Evolutionary conservation across 2,113 vertebrate species (phyloP).

Genomic region (Arothron firmamentum): DNA sequence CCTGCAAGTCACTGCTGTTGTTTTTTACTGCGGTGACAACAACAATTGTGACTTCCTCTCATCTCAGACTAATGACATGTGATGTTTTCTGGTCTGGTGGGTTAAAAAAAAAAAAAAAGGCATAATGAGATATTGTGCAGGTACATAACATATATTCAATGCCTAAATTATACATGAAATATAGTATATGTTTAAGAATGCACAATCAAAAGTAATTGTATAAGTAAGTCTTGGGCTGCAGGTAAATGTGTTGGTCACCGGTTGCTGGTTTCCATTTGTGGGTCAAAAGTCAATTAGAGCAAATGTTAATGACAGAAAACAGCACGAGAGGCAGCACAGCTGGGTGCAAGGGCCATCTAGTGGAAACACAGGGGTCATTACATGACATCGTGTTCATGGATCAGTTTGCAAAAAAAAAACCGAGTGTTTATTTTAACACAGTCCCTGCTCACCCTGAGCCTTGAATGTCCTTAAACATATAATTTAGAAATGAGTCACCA

Average conservation of each 20-base stretch:
- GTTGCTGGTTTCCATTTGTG: background rate
- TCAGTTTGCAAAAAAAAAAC: slow-evolving; percentile 21
- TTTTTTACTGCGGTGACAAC: slow-evolving; percentile 18
- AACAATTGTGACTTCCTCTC: slow-evolving; percentile 21
- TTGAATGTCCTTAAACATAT: background rate
- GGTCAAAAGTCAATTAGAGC: background rate
- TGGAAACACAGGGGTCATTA: slow-evolving; percentile 60
- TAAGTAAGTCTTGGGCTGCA: too few relatives aligned
- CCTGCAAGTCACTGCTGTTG: slow-evolving; percentile 24
- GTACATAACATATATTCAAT: too few relatives aligned
- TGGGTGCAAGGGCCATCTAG: slow-evolving; percentile 73
- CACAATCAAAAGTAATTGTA: too few relatives aligned
- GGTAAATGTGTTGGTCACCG: too few relatives aligned
- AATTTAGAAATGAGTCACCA: background rate
- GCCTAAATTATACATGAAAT: too few relatives aligned
- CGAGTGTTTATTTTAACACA: slow-evolving; percentile 9
- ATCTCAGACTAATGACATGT: background rate
- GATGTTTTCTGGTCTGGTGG: slow-evolving; percentile 5
- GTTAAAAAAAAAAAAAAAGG: background rate
- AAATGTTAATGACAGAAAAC: slow-evolving; percentile 33
- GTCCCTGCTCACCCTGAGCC: slow-evolving; percentile 4
- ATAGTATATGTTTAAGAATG: too few relatives aligned
- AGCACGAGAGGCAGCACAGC: slow-evolving; percentile 36
- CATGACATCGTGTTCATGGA: slow-evolving; percentile 28
- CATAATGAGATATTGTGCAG: background rate